Conservation (phyloP, 2,888 invertebrate species). For the Subacronicta megacephala region DNA sequence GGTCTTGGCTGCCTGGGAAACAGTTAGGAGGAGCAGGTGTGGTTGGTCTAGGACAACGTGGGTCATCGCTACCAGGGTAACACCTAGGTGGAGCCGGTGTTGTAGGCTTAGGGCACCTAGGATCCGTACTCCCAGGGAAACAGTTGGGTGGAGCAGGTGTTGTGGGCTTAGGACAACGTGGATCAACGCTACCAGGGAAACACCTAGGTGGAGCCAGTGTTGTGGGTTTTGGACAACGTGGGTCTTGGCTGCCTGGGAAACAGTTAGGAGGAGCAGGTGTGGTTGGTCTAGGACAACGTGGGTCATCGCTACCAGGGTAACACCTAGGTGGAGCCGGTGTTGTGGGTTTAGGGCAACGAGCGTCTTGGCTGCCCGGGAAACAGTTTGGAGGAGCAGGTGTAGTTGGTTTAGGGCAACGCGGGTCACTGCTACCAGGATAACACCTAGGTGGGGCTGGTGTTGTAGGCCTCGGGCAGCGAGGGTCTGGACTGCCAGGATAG, state of each 20-base stretch:
- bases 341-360: conserved; percentile 59
- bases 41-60: conserved; percentile 52
- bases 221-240: conserved; percentile 52
- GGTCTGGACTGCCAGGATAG: conserved; percentile 47
- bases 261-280: too few species aligned
- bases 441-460: conserved; percentile 58
- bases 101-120: conserved; percentile 65
- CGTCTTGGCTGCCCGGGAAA: conserved; percentile 50
- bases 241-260: too few species aligned
- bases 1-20: conserved; percentile 51
- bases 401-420: conserved; percentile 59
- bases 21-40: conserved; percentile 19
- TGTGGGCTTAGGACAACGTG: conserved; percentile 63
- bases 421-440: conserved; percentile 51
- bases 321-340: conserved; percentile 55
- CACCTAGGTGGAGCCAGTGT: conserved; percentile 10
- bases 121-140: conserved; percentile 62
- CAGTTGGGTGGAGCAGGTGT: conserved; percentile 54
- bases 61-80: too few species aligned
- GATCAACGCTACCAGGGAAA: conserved; percentile 23
- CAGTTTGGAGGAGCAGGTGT: conserved; percentile 56
- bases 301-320: conserved; percentile 62
- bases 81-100: too few species aligned
- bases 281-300: conserved; percentile 65
- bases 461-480: conserved; percentile 57